phyloP scores from a whole-genome alignment of 2,113 vertebrate genomes.

The Scytalopus superciliaris region DNA sequence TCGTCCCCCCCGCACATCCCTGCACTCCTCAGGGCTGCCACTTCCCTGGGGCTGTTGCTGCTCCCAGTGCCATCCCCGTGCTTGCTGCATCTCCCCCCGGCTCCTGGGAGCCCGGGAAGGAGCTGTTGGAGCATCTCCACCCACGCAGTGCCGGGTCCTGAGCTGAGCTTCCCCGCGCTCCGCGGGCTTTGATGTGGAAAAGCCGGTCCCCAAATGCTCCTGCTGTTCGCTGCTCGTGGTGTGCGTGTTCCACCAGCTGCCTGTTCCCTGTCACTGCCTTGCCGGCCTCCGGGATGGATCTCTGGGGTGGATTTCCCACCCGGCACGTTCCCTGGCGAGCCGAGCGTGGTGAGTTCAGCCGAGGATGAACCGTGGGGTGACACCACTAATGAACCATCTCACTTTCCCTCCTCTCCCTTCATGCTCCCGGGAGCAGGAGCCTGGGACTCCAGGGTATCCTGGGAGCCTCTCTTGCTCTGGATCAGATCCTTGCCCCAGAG shows the following conservation, averaged over 20 bases:
- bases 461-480: too few species aligned
- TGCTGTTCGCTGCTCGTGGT: not conserved
- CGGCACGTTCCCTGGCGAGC: not conserved
- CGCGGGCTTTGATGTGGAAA: not conserved
- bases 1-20: not conserved
- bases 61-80: not conserved
- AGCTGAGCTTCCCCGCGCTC: not conserved
- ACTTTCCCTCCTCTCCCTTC: accelerated
- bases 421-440: not conserved
- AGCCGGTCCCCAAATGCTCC: not conserved
- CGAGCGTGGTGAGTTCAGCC: not conserved
- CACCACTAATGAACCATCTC: accelerated
- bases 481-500: accelerated
- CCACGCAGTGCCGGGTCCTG: not conserved
- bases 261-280: not conserved
- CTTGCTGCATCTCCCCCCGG: not conserved
- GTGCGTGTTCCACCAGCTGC: not conserved
- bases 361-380: not conserved
- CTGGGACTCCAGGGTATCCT: not conserved
- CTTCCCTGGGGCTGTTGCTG: not conserved
- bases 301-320: not conserved
- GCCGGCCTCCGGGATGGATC: not conserved
- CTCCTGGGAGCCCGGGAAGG: not conserved
- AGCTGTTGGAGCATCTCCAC: not conserved
- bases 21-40: accelerated